These are phyloP conservation scores for Lycaon pictus DNA, from an alignment of 2,113 vertebrate species.

Conservation along the genomic window DNA sequence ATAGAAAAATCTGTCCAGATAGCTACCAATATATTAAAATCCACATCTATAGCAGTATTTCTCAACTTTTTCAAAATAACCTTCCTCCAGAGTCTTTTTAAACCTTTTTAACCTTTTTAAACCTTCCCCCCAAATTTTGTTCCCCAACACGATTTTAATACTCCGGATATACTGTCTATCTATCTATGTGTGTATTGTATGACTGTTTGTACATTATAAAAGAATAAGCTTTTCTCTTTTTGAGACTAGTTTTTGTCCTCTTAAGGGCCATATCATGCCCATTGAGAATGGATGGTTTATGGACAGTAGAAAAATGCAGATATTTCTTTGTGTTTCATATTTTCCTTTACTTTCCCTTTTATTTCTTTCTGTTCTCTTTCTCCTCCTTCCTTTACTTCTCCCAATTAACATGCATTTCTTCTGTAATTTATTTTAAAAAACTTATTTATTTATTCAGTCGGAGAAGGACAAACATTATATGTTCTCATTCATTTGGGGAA, in stretches of 20 bases:
- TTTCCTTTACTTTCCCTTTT: background rate
- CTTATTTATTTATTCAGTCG: too few species aligned
- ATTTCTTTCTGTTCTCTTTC: background rate
- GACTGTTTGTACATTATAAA: background rate
- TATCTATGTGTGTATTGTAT: background rate
- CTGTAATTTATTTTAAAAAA: too few species aligned
- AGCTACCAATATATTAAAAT: background rate
- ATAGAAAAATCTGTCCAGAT: background rate
- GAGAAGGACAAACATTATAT: too few species aligned
- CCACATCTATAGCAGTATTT: background rate
- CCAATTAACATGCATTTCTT: background rate
- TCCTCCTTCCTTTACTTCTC: background rate
- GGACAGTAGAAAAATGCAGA: background rate
- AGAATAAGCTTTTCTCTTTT: background rate
- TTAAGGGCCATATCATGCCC: rapidly evolving
- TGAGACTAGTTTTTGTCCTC: background rate
- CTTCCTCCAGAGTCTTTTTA: background rate
- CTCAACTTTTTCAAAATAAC: background rate
- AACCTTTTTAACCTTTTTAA: background rate
- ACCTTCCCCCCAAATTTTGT: background rate
- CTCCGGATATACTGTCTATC: background rate
- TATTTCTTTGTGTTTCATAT: background rate
- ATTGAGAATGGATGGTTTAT: background rate
- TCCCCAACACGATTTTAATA: background rate
- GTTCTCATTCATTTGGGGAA: too few species aligned